Percentiles rank a stretch among this genome's conserved stretches.
These are phyloP conservation scores for Bettongia penicillata DNA, from an alignment of 2,113 vertebrate genomes.

Conservation along the genomic window DNA sequence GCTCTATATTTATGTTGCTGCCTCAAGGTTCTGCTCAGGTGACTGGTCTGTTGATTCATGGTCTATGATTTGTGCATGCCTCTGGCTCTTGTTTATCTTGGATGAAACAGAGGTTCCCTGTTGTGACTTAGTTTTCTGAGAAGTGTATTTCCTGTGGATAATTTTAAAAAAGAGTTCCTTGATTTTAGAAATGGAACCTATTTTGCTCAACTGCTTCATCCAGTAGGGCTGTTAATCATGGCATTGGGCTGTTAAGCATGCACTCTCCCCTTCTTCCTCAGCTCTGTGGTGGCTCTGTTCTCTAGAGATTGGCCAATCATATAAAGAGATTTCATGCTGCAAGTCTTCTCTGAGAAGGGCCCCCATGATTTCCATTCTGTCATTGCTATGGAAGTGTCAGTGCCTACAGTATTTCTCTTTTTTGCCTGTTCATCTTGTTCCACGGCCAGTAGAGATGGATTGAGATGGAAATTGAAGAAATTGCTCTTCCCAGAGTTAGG, in stretches of 20 bases:
- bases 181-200: slow-evolving; percentile 32
- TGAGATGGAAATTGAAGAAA: background rate
- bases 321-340: background rate
- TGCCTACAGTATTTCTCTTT: slow-evolving; percentile 2
- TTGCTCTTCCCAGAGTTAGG: background rate
- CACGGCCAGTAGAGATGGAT: background rate
- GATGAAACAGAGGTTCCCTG: background rate
- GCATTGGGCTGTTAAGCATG: background rate
- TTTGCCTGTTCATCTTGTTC: background rate
- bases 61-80: background rate
- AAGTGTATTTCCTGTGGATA: background rate
- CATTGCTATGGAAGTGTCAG: background rate
- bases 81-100: background rate
- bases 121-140: background rate
- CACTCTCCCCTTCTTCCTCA: background rate
- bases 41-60: background rate
- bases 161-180: background rate
- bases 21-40: background rate
- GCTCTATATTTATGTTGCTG: background rate
- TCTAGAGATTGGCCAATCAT: slow-evolving; percentile 49
- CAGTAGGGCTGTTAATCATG: slow-evolving; percentile 37
- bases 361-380: background rate
- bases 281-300: background rate
- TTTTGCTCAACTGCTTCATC: slow-evolving; percentile 3
- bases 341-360: slow-evolving; percentile 5